Base-by-base conservation (phyloP, 2,888 invertebrate species). In the Drosophila glabriapex region DNA sequence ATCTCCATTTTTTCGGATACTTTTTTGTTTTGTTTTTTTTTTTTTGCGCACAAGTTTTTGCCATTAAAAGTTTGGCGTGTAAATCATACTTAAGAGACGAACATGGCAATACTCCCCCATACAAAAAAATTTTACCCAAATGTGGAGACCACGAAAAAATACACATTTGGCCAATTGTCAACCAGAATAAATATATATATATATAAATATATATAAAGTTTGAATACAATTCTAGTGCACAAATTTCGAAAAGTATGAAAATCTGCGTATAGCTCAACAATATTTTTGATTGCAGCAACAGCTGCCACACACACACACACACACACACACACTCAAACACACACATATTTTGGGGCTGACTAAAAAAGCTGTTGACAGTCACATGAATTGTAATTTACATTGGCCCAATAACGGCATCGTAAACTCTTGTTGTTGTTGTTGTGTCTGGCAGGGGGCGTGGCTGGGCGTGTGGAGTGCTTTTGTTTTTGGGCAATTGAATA, bases 61-160 rank as follows among this genome's bases (percentile, higher is more conserved):
- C 78, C 78, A 78, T 78, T 78, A 75, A 78, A 78, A 78, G 68
- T 78, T 78, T 78, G 55, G 63, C 71, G 78, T 78, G 78, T 78
- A 78, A 78, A 78, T 78, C 78, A 78, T 78, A 68, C 73, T 76
- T 68, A 76, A 65, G 61, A 67, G 66, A 31, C 75, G 43, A 50
- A 49, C 46, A 50, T 31, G 37, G 31, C 43, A 16, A 59, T 14
- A 41, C 33, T 4, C 35, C 16, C 31, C 31, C 31, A 31, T 9
- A 31, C 9, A 54, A 37, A 43, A 59, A 63, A 63, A 65, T 67
- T n/a, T n/a, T n/a, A n/a, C n/a, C n/a, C 58, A 72, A 62, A 73
- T 59, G 67, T 72, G 65, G n/a, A 35, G 33, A 52, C 25, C n/a
- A 58, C 6, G 16, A 22, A 25, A 28, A 28, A 59, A 25, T 29